Percentiles rank a stretch among this genome's conserved stretches.
Evolutionary conservation across 2,888 invertebrate species (phyloP).

Genomic region (Gnatocerus cornutus): DNA sequence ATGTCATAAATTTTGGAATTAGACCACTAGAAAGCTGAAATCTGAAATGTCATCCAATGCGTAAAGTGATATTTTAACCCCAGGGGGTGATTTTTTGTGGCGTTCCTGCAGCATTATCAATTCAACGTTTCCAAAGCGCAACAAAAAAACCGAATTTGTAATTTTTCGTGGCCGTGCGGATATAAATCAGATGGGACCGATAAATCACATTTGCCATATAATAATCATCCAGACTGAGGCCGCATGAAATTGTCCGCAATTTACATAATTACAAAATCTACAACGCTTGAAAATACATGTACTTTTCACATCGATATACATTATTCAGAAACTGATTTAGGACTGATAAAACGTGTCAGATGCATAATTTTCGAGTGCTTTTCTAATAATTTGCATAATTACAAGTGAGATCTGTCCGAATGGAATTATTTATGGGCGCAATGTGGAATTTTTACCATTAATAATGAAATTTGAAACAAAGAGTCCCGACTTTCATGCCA

Average conservation of each 20-base stretch:
- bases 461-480: not conserved
- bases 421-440: constrained; percentile 23
- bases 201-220: constrained; percentile 11
- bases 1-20: too few species aligned
- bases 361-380: constrained; percentile 31
- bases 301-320: constrained; percentile 48
- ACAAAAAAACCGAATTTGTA: too few species aligned
- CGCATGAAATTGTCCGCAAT: constrained; percentile 46
- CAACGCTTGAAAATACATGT: constrained; percentile 47
- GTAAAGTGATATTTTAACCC: too few species aligned
- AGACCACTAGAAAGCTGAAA: too few species aligned
- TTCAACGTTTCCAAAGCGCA: too few species aligned
- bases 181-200: constrained; percentile 17
- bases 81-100: too few species aligned
- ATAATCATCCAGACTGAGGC: constrained; percentile 21
- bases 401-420: constrained; percentile 16
- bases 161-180: not conserved
- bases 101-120: too few species aligned
- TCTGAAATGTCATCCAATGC: too few species aligned
- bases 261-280: constrained; percentile 51
- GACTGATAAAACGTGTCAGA: constrained; percentile 36
- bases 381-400: constrained; percentile 39
- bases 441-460: constrained; percentile 5
- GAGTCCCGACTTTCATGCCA: not conserved
- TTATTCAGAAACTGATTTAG: constrained; percentile 44